phyloP scores from a whole-genome alignment of 2,113 vertebrate genomes.

The Spea multiplicata region DNA sequence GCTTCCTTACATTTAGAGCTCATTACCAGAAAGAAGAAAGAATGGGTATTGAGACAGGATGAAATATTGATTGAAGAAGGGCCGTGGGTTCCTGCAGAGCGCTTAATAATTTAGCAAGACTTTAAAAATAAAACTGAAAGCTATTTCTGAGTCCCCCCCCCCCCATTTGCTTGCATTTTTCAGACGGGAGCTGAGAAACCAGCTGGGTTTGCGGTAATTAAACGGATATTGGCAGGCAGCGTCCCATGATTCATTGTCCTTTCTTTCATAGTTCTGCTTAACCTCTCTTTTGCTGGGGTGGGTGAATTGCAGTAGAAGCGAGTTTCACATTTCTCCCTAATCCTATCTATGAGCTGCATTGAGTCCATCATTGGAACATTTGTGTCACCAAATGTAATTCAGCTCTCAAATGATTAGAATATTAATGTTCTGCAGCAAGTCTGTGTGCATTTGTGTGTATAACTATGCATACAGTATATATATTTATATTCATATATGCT shows the following conservation, averaged over 20 bases:
- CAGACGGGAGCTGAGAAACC: slow-evolving; percentile 20
- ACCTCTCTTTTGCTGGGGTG: slow-evolving; percentile 9
- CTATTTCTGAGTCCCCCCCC: slow-evolving; percentile 43
- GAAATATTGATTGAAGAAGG: slow-evolving; percentile 45
- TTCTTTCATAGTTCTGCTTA: slow-evolving; percentile 27
- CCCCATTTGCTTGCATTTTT: slow-evolving; percentile 33
- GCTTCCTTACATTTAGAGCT: slow-evolving; percentile 21
- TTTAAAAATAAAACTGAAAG: slow-evolving; percentile 45
- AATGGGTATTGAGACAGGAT: slow-evolving; percentile 27
- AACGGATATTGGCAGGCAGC: slow-evolving; percentile 41
- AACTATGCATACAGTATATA: too few species aligned
- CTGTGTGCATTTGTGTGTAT: too few species aligned
- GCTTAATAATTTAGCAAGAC: slow-evolving; percentile 45
- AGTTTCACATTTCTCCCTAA: too few species aligned
- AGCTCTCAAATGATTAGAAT: too few species aligned
- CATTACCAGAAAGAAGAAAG: slow-evolving; percentile 36
- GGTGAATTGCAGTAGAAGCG: too few species aligned
- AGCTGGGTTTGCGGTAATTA: slow-evolving; percentile 49
- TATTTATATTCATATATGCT: too few species aligned
- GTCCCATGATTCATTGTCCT: slow-evolving; percentile 41
- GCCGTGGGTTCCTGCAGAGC: slow-evolving; percentile 29
- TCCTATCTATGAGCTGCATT: too few species aligned
- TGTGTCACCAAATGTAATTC: too few species aligned
- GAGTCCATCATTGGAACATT: too few species aligned
- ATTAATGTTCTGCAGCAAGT: too few species aligned